Percentiles rank a stretch among this genome's conserved stretches.
phyloP scores from a whole-genome alignment of 2,888 invertebrate genomes.

The Limulus polyphemus region DNA sequence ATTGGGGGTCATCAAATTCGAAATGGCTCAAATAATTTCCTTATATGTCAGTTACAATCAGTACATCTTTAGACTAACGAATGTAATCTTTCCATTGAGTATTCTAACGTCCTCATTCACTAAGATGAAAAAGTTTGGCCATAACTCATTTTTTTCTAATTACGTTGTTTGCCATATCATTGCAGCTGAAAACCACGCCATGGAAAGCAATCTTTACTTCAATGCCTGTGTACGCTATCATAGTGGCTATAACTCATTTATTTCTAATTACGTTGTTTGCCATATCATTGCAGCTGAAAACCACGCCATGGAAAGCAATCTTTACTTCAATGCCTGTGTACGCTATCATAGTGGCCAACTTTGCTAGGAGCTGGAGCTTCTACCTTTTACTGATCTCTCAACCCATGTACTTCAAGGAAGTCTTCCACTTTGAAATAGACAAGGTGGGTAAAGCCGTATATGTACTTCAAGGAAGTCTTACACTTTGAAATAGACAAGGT shows the following conservation, averaged over 20 bases:
- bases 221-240: conserved; percentile 94
- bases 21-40: too few species aligned
- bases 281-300: conserved; percentile 35
- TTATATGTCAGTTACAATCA: too few species aligned
- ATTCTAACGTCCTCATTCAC: too few species aligned
- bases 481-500: conserved; percentile 81
- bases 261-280: too few species aligned
- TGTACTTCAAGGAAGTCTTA: conserved; percentile 83
- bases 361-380: conserved; percentile 98
- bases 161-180: too few species aligned
- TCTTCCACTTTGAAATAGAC: conserved; percentile 73
- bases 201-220: conserved; percentile 90
- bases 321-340: conserved; percentile 92
- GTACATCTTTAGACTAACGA: too few species aligned
- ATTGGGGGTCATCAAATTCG: too few species aligned
- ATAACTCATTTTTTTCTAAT: too few species aligned
- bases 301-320: conserved; percentile 87
- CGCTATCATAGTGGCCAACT: conserved; percentile 98
- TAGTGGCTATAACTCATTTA: too few species aligned
- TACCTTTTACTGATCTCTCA: conserved; percentile 92
- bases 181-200: conserved; percentile 54
- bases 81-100: too few species aligned
- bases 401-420: conserved; percentile 81
- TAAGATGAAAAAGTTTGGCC: too few species aligned
- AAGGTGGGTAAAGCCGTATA: conserved; percentile 71